Base-by-base conservation (phyloP, 2,113 vertebrate species). In the Bos indicus region DNA sequence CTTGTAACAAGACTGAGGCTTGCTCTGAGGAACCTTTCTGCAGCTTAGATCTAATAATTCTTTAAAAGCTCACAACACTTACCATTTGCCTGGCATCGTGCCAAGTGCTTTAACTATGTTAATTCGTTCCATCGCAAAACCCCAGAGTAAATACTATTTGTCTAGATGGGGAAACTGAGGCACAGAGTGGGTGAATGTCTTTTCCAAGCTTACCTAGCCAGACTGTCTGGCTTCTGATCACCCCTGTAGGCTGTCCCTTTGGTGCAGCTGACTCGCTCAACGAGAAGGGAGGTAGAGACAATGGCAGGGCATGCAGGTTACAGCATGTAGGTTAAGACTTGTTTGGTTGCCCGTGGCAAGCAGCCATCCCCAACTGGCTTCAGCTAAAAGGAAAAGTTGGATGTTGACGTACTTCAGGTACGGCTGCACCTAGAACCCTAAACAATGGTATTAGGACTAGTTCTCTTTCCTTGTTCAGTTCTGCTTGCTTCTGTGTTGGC, bases 1-100 rank as follows among this genome's bases (percentile, higher is more conserved):
- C 33, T 23, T 6, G 19, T 3, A 21, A 3, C 19, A 17, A 81
- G 62, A 77, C 60, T 3, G 19, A 30, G 14, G 28, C 4, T 77
- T 0, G 0, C 43, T 12, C 19, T 19, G 14, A 17, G 82, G 54
- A 84, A 5, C 0, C 15, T n/a, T 80, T 59, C 40, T 21, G 28
- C 17, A 48, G 71, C 80, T 36, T 11, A 59, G 33, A 17, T 28
- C 54, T 43, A 60, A 52, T 21, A 21, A 21, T 28, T 13, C 26
- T 67, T 80, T 74, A 33, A 84, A 88, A 81, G 4, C 11, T n/a
- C 77, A 8, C 2, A 14, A 13, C 17, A 2, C 10, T 74, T 23
- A 6, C 36, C 7, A 3, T 11, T 77, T 7, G 36, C 28, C 56
- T 52, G 26, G 43, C 30, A 0, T 2, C 17, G 12, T 33, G 26